phyloP scores from a whole-genome alignment of 2,113 vertebrate genomes.

The Microcebus murinus region DNA sequence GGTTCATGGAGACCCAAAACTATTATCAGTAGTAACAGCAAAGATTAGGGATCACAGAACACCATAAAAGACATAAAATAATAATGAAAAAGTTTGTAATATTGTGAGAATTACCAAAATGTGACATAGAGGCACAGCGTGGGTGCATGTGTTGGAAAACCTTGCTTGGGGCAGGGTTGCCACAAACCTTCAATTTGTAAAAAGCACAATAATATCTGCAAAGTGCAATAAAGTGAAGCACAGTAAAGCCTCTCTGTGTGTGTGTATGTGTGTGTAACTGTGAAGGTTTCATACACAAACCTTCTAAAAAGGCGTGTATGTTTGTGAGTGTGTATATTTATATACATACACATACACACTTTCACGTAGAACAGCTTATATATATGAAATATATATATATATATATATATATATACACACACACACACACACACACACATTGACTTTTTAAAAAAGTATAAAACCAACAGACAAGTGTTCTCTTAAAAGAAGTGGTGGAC shows the following conservation, averaged over 20 bases:
- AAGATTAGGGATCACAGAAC: not conserved
- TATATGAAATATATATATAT: not conserved
- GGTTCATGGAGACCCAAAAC: not conserved
- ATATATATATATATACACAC: too few species aligned
- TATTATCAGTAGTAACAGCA: too few species aligned
- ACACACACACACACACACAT: not conserved
- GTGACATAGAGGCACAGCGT: not conserved
- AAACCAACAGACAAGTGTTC: not conserved
- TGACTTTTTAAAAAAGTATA: not conserved
- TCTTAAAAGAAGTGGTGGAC: not conserved
- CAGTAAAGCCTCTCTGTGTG: not conserved
- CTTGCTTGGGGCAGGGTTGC: not conserved
- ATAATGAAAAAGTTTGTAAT: not conserved
- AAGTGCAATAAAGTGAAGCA: not conserved
- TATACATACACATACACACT: not conserved
- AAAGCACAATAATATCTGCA: not conserved
- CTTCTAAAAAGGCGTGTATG: not conserved
- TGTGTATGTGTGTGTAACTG: not conserved
- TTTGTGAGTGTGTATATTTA: not conserved
- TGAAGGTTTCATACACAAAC: not conserved
- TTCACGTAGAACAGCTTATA: not conserved
- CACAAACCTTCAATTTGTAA: not conserved
- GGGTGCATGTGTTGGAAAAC: not conserved
- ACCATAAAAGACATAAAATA: not conserved
- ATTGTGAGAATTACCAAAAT: not conserved